A percentile compares a stretch with the other conserved stretches of the same genome.
These are phyloP conservation scores for Paramisgurnus dabryanus DNA, from an alignment of 2,113 vertebrate genomes.

Conservation along the genomic window DNA sequence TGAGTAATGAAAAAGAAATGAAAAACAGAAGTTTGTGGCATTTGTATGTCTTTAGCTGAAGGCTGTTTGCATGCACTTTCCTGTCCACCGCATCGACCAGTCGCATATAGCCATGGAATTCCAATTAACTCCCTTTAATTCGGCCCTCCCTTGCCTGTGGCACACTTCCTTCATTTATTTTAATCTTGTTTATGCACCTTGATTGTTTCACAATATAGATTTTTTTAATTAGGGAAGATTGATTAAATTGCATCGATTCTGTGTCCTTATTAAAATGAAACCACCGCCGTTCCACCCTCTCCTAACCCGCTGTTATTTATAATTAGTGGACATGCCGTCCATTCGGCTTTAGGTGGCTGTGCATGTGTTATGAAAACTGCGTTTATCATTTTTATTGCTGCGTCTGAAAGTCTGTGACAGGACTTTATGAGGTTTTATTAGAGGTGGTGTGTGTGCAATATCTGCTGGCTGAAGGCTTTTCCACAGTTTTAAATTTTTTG, in stretches of 20 bases:
- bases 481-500: not conserved
- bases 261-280: conserved; percentile 71
- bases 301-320: conserved; percentile 65
- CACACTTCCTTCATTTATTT: conserved; percentile 72
- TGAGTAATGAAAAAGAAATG: not conserved
- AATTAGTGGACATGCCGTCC: conserved; percentile 63
- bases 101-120: conserved; percentile 60
- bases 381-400: conserved; percentile 61
- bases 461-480: conserved; percentile 9
- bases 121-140: conserved; percentile 77
- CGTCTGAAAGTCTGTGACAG: conserved; percentile 57
- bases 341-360: conserved; percentile 33
- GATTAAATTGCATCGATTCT: conserved; percentile 75
- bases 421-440: conserved; percentile 52
- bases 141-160: conserved; percentile 62
- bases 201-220: conserved; percentile 72
- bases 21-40: too few species aligned
- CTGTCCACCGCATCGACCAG: conserved; percentile 60
- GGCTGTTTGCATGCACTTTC: conserved; percentile 45
- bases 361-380: conserved; percentile 55
- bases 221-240: conserved; percentile 75
- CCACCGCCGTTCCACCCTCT: conserved; percentile 47
- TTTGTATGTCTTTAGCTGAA: conserved; percentile 21
- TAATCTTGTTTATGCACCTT: conserved; percentile 76
- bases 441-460: not conserved